Evolutionary conservation across 2,888 invertebrate genomes (phyloP).

Genomic region (Cephus runcator): DNA sequence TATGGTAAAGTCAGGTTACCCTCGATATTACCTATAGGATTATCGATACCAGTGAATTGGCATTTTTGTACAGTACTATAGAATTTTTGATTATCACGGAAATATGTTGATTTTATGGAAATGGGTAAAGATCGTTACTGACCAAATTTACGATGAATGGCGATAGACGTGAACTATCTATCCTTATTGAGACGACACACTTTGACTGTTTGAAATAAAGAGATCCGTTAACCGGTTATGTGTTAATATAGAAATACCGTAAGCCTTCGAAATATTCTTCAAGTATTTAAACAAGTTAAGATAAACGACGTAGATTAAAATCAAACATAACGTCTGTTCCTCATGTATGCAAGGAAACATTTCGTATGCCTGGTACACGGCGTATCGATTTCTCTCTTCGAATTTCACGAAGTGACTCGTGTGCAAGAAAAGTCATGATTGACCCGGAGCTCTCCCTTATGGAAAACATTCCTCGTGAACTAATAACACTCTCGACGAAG

Average conservation of each 20-base stretch:
- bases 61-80: not conserved
- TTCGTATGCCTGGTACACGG: not conserved
- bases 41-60: not conserved
- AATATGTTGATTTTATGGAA: not conserved
- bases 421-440: not conserved
- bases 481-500: not conserved
- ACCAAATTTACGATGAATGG: not conserved
- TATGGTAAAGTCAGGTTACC: conserved; percentile 16
- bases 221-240: not conserved
- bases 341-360: not conserved
- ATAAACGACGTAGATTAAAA: not conserved
- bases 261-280: not conserved
- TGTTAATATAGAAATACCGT: not conserved
- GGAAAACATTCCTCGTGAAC: not conserved
- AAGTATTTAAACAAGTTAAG: not conserved
- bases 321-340: not conserved
- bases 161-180: not conserved
- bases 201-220: not conserved
- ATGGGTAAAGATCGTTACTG: not conserved
- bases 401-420: not conserved
- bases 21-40: not conserved
- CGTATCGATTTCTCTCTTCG: not conserved
- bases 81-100: not conserved
- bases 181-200: not conserved
- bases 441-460: not conserved